phyloP scores from a whole-genome alignment of 2,888 invertebrate species.

The Noctua pronuba region DNA sequence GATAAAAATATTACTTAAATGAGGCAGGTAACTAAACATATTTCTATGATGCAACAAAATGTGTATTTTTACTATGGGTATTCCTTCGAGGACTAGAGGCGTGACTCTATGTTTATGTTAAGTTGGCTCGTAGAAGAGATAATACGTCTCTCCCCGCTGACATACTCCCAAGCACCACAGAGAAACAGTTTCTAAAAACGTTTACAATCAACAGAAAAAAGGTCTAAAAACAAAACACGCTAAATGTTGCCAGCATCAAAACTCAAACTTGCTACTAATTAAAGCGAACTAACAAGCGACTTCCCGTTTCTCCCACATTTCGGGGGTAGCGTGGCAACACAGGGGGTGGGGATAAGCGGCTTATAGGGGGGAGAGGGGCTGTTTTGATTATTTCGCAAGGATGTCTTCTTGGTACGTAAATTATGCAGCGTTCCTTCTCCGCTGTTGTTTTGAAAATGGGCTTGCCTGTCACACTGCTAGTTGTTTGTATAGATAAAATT shows the following conservation, averaged over 20 bases:
- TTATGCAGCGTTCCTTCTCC: slow-evolving; percentile 82
- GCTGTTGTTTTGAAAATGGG: slow-evolving; percentile 76
- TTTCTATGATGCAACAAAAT: not conserved
- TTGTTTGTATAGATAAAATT: slow-evolving; percentile 67
- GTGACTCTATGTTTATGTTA: not conserved
- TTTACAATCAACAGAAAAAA: slow-evolving; percentile 53
- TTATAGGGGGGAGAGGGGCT: slow-evolving; percentile 84
- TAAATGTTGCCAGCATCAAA: slow-evolving; percentile 78
- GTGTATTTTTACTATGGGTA: not conserved
- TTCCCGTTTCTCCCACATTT: slow-evolving; percentile 81
- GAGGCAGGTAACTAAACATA: not conserved
- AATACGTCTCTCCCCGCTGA: not conserved
- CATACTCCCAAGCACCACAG: not conserved
- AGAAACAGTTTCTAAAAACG: slow-evolving; percentile 21
- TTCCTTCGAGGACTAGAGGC: not conserved
- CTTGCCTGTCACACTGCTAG: slow-evolving; percentile 67
- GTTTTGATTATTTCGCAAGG: slow-evolving; percentile 90
- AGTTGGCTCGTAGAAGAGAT: not conserved
- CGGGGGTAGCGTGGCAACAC: slow-evolving; percentile 79
- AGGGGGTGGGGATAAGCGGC: slow-evolving; percentile 82
- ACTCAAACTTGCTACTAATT: slow-evolving; percentile 86
- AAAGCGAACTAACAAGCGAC: slow-evolving; percentile 87
- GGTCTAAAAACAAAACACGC: slow-evolving; percentile 67
- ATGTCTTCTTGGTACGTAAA: slow-evolving; percentile 89
- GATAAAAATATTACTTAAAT: not conserved